A percentile compares a stretch with the other conserved stretches of the same genome.
Evolutionary conservation across 35 echinoderm and acorn worm species (phyloP).

Genomic region (Holothuria glaberrima): DNA sequence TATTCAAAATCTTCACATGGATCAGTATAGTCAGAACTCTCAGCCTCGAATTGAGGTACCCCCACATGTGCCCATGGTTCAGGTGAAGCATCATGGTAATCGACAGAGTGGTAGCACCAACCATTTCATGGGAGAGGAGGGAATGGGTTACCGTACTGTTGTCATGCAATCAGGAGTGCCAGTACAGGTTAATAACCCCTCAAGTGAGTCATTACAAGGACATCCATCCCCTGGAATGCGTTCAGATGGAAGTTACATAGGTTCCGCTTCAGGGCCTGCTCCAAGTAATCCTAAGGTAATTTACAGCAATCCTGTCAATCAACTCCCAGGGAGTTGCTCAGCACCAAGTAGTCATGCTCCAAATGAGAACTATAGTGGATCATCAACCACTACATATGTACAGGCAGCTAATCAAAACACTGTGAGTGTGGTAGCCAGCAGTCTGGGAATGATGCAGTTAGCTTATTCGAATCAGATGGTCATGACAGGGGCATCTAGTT

Average conservation of each 20-base stretch:
- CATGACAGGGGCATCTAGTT: not conserved
- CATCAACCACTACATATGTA: conserved; percentile 28
- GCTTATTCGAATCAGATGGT: conserved; percentile 18
- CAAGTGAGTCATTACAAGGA: conserved; percentile 23
- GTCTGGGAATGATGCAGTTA: conserved; percentile 43
- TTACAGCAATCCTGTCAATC: conserved; percentile 11
- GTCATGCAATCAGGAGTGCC: conserved; percentile 7
- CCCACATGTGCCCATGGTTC: conserved; percentile 21
- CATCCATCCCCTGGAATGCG: conserved; percentile 25
- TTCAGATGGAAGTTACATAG: conserved; percentile 11
- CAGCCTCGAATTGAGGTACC: conserved; percentile 10
- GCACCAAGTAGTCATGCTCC: conserved; percentile 22
- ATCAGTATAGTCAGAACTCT: conserved; percentile 8
- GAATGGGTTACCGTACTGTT: conserved; percentile 19
- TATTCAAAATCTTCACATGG: conserved; percentile 10
- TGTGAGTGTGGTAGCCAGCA: conserved; percentile 33
- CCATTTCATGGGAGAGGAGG: conserved; percentile 39
- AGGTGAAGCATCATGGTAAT: conserved; percentile 31
- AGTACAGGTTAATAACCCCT: conserved; percentile 4
- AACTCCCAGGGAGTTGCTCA: not conserved
- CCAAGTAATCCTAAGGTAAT: conserved; percentile 6
- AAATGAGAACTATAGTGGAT: conserved; percentile 12
- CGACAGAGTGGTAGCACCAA: conserved; percentile 18
- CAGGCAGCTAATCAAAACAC: conserved; percentile 53
- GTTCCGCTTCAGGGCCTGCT: not conserved